phyloP scores from a whole-genome alignment of 2,113 vertebrate genomes.

The Channa maculata region DNA sequence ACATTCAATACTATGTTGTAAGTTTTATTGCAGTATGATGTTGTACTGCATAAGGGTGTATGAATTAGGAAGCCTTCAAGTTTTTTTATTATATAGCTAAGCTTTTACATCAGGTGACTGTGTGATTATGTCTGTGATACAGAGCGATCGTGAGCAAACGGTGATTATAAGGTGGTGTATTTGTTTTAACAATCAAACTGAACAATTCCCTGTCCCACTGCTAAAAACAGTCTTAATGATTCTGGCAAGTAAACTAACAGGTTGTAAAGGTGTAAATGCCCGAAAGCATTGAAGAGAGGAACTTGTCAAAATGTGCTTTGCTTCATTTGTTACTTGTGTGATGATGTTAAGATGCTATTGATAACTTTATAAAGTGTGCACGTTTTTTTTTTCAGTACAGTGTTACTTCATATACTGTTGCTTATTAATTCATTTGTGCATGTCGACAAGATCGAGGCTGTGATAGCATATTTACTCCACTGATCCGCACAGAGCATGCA shows the following conservation, averaged over 20 bases:
- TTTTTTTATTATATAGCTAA: too few species aligned
- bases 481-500: not conserved
- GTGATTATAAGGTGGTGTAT: slow-evolving; percentile 27
- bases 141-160: slow-evolving; percentile 18
- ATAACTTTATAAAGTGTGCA: slow-evolving; percentile 16
- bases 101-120: too few species aligned
- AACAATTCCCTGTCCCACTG: slow-evolving; percentile 27
- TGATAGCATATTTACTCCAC: not conserved
- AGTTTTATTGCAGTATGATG: too few species aligned
- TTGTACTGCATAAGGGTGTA: not conserved
- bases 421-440: not conserved
- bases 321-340: slow-evolving; percentile 2
- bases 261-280: slow-evolving; percentile 26
- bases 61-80: not conserved
- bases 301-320: not conserved
- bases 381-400: slow-evolving; percentile 23
- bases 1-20: too few species aligned
- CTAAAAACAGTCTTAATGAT: slow-evolving; percentile 12
- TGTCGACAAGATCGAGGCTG: not conserved
- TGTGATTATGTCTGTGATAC: not conserved
- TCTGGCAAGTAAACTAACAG: slow-evolving; percentile 18
- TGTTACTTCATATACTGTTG: slow-evolving; percentile 4
- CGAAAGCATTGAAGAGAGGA: slow-evolving; percentile 1
- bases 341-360: slow-evolving; percentile 35
- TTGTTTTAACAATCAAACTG: slow-evolving; percentile 53